Evolutionary conservation across 2,888 invertebrate species (phyloP).

Genomic region (Dascillus cervinus): DNA sequence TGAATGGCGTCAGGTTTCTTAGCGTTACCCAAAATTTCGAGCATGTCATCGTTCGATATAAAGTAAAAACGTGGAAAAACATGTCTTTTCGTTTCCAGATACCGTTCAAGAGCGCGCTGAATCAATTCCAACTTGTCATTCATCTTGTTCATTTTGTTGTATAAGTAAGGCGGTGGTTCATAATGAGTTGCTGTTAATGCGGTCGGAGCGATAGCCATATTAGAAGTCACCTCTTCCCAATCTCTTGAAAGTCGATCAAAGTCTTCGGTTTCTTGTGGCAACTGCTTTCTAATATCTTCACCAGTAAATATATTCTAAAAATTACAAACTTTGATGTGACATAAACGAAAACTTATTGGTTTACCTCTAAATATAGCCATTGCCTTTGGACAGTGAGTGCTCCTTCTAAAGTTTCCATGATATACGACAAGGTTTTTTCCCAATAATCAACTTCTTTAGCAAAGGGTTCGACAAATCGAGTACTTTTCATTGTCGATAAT

Average conservation of each 20-base stretch:
- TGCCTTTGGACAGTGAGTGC: constrained; percentile 75
- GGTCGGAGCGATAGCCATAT: constrained; percentile 48
- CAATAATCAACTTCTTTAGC: constrained; percentile 75
- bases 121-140: constrained; percentile 70
- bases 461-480: constrained; percentile 80
- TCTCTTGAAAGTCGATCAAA: constrained; percentile 66
- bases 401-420: constrained; percentile 75
- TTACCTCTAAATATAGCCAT: constrained; percentile 74
- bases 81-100: constrained; percentile 82
- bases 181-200: constrained; percentile 58
- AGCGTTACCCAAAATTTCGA: constrained; percentile 81
- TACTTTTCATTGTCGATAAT: constrained; percentile 80
- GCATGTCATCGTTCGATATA: constrained; percentile 72
- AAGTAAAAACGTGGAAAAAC: constrained; percentile 80
- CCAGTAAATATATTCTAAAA: constrained; percentile 72
- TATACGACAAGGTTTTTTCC: constrained; percentile 75
- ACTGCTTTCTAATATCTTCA: constrained; percentile 78
- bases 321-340: neutral
- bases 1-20: constrained; percentile 77
- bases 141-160: constrained; percentile 63
- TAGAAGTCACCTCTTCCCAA: constrained; percentile 60
- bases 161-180: constrained; percentile 52
- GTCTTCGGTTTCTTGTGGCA: constrained; percentile 67
- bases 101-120: constrained; percentile 75
- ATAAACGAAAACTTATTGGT: no score